Percentiles rank a stretch among this genome's conserved stretches.
Evolutionary conservation across 2,888 invertebrate species (phyloP).

Genomic region (Nephrotoma flavescens): DNA sequence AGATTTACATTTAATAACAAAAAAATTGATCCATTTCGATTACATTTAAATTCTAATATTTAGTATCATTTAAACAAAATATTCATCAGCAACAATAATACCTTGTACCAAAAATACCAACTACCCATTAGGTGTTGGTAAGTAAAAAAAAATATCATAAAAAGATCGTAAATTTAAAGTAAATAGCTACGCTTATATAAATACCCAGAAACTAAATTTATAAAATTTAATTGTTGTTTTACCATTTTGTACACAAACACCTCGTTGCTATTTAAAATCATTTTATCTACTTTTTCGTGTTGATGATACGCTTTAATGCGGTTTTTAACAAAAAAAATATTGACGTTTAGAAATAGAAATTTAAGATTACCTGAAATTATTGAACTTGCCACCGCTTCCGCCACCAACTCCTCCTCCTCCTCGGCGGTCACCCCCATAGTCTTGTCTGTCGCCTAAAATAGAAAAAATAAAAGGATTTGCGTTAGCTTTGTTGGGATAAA

Average conservation of each 20-base stretch:
- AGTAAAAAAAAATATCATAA: neutral
- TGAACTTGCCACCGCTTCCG: constrained; percentile 18
- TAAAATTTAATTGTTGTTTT: neutral
- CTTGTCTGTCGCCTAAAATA: neutral
- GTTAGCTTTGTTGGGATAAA: neutral
- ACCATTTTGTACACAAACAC: neutral
- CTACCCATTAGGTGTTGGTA: neutral
- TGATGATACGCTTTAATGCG: neutral
- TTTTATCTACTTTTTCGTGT: neutral
- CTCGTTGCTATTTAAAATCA: neutral
- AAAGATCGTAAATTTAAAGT: neutral
- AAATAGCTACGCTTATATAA: neutral
- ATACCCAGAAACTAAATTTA: neutral
- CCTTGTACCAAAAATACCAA: neutral
- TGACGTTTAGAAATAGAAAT: neutral
- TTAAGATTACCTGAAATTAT: neutral
- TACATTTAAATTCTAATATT: neutral
- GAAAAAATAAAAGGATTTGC: neutral
- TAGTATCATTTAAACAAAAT: neutral
- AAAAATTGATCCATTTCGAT: neutral
- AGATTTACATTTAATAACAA: neutral
- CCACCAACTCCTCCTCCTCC: constrained; percentile 14
- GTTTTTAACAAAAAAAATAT: neutral
- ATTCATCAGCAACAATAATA: neutral
- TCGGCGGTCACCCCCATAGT: constrained; percentile 13